phyloP scores from a whole-genome alignment of 2,113 vertebrate species.

The Gymnorhina tibicen region DNA sequence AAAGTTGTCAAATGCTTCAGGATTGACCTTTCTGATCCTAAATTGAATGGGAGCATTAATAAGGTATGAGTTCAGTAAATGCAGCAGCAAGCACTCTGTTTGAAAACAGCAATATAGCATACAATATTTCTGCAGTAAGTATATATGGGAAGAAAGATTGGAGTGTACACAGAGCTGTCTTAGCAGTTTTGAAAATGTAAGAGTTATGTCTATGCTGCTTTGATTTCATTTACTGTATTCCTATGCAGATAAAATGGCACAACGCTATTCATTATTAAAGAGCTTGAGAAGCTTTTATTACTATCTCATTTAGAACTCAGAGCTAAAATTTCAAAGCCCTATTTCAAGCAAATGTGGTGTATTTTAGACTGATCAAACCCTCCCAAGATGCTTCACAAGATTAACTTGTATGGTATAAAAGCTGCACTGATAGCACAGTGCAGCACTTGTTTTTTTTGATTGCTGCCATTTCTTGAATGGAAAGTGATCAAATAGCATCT shows the following conservation, averaged over 20 bases:
- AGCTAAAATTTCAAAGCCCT: slow-evolving; percentile 47
- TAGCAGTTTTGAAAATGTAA: background rate
- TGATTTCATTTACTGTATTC: slow-evolving; percentile 27
- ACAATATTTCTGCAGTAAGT: background rate
- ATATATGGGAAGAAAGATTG: background rate
- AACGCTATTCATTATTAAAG: slow-evolving; percentile 47
- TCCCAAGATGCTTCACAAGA: background rate
- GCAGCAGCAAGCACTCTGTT: background rate
- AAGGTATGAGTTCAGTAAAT: background rate
- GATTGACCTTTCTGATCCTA: background rate
- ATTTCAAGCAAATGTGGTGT: slow-evolving; percentile 30
- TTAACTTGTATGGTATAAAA: slow-evolving; percentile 16
- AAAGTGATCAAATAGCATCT: background rate
- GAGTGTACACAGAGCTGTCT: background rate
- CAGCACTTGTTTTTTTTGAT: background rate
- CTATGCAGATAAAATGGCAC: slow-evolving; percentile 18
- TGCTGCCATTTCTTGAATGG: background rate
- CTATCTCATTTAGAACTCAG: slow-evolving; percentile 32
- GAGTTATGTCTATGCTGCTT: background rate
- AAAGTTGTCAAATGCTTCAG: background rate
- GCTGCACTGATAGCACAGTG: background rate
- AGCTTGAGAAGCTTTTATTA: slow-evolving; percentile 24
- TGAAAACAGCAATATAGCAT: background rate
- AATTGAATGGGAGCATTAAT: background rate
- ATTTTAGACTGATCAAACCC: slow-evolving; percentile 49